Base-by-base conservation (phyloP, 1,140 invertebrate species). In the Leptopilina clavipes region DNA sequence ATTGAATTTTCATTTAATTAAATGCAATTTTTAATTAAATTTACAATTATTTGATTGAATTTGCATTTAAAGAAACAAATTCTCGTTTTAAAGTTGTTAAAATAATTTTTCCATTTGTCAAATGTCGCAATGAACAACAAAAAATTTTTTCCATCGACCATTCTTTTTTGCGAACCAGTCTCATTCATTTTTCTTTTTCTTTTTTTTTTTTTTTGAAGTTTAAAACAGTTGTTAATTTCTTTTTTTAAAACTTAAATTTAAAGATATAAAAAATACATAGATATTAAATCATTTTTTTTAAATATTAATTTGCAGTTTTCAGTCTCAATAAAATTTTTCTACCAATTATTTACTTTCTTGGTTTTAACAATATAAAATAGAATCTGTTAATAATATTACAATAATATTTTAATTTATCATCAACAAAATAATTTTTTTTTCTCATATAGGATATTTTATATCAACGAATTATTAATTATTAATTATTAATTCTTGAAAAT, bases 341-440 rank as follows among this genome's bases (percentile, higher is more conserved):
- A 52, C 48, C 14, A 52, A 52, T 52, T 52, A 17, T 52, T 52
- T 52, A 52, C 48, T 52, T 52, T 52, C 48, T 52, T 52, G 48
- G 48, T 17, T 17, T 52, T 52, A 52, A 52, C 7, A 52, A 52
- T 52, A 52, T 52, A 52, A 14, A n/a, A n/a, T 45, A 45, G 6
- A 45, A 45, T 52, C 48, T 52, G 17, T 45, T 14, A 6, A 45
- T 45, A 52, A 52, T n/a, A 17, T n/a, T 17, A 52, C n/a, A 17
- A 52, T 17, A 40, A 40, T 8, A 40, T 7, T 40, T 40, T 40
- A 40, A 40, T 31, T 31, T 31, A 31, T 31, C 25, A 5, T 48
- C 45, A 3, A 52, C 17, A 52, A 52, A 52, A 52, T 17, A 52
- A 52, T 52, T 17, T 52, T 7, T 52, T 48, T 17, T 17, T 52